Evolutionary conservation across 1,140 invertebrate genomes (phyloP), one percentile per base, ranked within the genome.

Genomic region (Lordiphosa collinella): DNA sequence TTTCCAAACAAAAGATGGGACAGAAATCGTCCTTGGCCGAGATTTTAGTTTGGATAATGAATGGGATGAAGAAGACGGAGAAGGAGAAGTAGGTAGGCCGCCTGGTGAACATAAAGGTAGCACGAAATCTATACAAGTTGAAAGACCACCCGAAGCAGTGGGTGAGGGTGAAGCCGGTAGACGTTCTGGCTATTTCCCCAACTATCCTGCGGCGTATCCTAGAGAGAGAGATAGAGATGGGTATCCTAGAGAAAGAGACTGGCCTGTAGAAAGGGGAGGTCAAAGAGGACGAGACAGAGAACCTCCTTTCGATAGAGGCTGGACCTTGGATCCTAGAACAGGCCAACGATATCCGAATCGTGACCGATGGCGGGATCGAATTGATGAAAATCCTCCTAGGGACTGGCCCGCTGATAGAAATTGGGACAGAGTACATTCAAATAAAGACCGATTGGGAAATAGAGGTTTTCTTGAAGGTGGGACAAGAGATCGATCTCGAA

Each of bases 381-480:
- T 25, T 25, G 5, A 5, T 2, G 16, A n/a, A 0, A 6, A 1
- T 9, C n/a, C 10, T n/a, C 6, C 37, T 7, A 16, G 3, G 1
- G 47, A 51, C 5, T 54, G 58, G 61, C 18, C 35, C 0, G 32
- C 38, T 10, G 34, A 53, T 44, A 18, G 22, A 31, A 29, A 44
- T 44, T 22, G 22, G 11, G 8, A 44, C 1, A 12, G 29, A 31
- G 12, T 9, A 22, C 22, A 7, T 13, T 8, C 22, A 4, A 2
- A 29, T 9, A 10, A 44, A 8, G 11, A 44, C 11, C 10, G 7
- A 29, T 11, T 0, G 9, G 18, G 3, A 3, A 11, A 40, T 16
- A 13, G 5, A 38, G 13, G 16, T 14, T 8, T 2, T 1, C 12
- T 18, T 18, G 11, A 11, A 4, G 18, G 18, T 0, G 3, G 8